Evolutionary conservation across 2,797 vertebrate genomes (phyloP).

Genomic region (Sebastes elongatus): DNA sequence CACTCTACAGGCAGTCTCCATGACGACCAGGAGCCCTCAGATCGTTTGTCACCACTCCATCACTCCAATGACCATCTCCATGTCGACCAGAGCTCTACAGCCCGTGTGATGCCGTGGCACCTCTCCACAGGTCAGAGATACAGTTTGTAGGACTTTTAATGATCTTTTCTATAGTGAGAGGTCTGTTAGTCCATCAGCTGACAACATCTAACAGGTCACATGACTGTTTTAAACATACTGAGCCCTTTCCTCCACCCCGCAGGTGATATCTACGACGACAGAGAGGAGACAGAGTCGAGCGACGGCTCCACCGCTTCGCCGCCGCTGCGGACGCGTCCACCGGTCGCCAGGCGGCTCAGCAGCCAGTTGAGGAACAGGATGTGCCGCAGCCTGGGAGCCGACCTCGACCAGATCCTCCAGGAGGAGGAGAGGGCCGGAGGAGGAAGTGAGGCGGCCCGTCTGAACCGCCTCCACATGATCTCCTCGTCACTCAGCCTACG

Average conservation of each 20-base stretch:
- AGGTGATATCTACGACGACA: conserved; percentile 53
- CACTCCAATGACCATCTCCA: conserved; percentile 64
- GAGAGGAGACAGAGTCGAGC: conserved; percentile 8
- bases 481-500: conserved; percentile 77
- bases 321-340: neutral
- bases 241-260: neutral
- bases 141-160: neutral
- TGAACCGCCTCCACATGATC: conserved; percentile 73
- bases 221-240: neutral
- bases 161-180: neutral
- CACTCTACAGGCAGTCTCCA: conserved; percentile 60
- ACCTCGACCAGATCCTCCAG: conserved; percentile 72
- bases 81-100: neutral
- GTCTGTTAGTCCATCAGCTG: neutral
- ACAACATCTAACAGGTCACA: neutral
- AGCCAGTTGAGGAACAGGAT: conserved; percentile 65
- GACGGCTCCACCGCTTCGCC: conserved; percentile 34
- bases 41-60: neutral
- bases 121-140: conserved; percentile 51
- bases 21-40: neutral
- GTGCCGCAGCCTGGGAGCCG: conserved; percentile 80
- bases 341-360: conserved; percentile 29
- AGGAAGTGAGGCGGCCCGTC: conserved; percentile 53
- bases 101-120: neutral
- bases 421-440: conserved; percentile 49